Conservation (phyloP, 1,140 invertebrate species). For the Magallana angulata region DNA sequence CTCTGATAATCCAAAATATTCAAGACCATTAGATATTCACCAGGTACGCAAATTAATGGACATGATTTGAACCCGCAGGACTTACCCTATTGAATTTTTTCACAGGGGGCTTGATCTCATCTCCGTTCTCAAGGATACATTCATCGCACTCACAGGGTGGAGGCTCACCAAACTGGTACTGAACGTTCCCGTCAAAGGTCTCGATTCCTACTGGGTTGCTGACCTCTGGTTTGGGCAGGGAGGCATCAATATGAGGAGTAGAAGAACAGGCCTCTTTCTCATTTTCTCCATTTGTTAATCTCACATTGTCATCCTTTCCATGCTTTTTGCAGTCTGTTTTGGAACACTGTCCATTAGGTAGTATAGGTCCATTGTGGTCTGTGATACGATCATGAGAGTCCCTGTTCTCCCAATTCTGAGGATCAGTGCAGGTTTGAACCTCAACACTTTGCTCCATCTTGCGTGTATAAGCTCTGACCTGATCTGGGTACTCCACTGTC, state of each 20-base stretch:
- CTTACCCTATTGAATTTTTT: constrained; percentile 33
- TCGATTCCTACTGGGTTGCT: constrained; percentile 29
- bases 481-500: neutral
- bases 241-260: neutral
- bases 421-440: neutral
- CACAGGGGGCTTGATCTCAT: neutral
- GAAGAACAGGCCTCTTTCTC: neutral
- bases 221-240: neutral
- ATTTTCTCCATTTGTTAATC: neutral
- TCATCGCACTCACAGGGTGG: constrained; percentile 28
- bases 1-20: neutral
- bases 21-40: neutral
- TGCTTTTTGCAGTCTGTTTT: neutral
- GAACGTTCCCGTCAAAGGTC: constrained; percentile 19
- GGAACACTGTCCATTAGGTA: neutral
- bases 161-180: constrained; percentile 31
- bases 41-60: neutral
- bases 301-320: neutral
- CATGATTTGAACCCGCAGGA: neutral
- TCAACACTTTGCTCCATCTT: constrained; percentile 16
- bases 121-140: constrained; percentile 8
- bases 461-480: neutral
- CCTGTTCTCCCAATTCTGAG: constrained; percentile 18
- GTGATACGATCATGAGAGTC: no score
- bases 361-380: neutral